Evolutionary conservation across 2,113 vertebrate species (phyloP).

Genomic region (Pan troglodytes): DNA sequence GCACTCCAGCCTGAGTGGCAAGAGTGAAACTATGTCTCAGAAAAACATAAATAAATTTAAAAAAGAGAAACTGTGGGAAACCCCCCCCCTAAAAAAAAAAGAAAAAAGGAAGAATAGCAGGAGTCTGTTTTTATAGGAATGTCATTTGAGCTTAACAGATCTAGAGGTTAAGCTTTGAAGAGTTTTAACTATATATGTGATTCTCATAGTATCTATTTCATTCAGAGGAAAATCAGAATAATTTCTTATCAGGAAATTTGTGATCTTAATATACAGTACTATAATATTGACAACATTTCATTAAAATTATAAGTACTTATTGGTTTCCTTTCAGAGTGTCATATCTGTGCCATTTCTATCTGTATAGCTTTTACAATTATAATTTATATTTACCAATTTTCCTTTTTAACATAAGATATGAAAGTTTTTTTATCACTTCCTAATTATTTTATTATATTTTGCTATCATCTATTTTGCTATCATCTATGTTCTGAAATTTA

Average conservation of each 20-base stretch:
- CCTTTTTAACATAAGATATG: neutral
- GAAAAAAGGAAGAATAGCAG: neutral
- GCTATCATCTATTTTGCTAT: neutral
- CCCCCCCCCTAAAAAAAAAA: neutral
- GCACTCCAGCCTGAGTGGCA: too few relatives aligned
- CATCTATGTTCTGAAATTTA: neutral
- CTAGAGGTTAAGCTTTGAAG: slow-evolving; percentile 17
- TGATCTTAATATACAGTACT: neutral
- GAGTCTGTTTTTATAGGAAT: slow-evolving; percentile 43
- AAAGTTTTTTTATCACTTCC: neutral
- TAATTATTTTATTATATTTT: neutral
- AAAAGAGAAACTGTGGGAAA: neutral
- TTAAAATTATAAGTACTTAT: neutral
- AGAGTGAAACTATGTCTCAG: too few relatives aligned
- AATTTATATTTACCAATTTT: neutral
- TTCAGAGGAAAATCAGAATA: slow-evolving; percentile 33
- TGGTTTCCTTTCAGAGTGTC: slow-evolving; percentile 14
- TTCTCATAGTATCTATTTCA: neutral
- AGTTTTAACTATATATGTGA: neutral
- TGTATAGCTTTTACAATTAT: neutral
- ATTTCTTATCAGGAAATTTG: neutral
- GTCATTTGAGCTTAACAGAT: slow-evolving; percentile 23
- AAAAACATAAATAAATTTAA: too few relatives aligned
- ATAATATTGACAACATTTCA: neutral
- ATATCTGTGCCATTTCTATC: neutral